Evolutionary conservation across 2,797 vertebrate genomes (phyloP).

Genomic region (Pantherophis vulpinus): DNA sequence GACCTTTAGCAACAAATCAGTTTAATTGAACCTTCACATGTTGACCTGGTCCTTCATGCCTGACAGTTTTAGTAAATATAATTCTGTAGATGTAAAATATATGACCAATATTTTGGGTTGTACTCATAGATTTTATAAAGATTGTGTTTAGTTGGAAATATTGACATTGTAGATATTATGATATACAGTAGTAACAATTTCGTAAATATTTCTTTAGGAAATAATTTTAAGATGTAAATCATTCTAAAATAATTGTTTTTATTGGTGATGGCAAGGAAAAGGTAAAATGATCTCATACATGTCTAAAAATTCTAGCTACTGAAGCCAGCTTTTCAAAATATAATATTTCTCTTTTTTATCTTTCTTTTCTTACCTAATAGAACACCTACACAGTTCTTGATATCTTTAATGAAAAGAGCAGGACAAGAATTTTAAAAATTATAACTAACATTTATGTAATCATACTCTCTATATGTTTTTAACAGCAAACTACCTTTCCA

Average conservation of each 20-base stretch:
- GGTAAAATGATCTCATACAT: neutral
- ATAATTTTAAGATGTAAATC: neutral
- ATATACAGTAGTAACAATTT: neutral
- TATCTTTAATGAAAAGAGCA: neutral
- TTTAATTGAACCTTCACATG: neutral
- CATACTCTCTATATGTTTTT: neutral
- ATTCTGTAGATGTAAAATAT: neutral
- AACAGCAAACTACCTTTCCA: neutral
- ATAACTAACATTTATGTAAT: neutral
- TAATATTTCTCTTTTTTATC: neutral
- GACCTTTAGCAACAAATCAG: neutral
- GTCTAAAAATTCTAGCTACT: neutral
- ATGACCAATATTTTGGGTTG: neutral
- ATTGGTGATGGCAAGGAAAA: neutral
- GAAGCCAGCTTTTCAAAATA: neutral
- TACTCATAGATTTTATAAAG: neutral
- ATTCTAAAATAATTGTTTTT: neutral
- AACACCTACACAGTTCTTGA: neutral
- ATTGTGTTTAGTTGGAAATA: neutral
- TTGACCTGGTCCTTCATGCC: neutral
- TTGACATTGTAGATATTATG: neutral
- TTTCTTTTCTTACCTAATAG: neutral
- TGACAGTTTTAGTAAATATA: neutral
- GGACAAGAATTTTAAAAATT: neutral
- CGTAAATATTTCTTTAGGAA: neutral